phyloP scores from a whole-genome alignment of 2,113 vertebrate genomes.

The Shinisaurus crocodilurus region DNA sequence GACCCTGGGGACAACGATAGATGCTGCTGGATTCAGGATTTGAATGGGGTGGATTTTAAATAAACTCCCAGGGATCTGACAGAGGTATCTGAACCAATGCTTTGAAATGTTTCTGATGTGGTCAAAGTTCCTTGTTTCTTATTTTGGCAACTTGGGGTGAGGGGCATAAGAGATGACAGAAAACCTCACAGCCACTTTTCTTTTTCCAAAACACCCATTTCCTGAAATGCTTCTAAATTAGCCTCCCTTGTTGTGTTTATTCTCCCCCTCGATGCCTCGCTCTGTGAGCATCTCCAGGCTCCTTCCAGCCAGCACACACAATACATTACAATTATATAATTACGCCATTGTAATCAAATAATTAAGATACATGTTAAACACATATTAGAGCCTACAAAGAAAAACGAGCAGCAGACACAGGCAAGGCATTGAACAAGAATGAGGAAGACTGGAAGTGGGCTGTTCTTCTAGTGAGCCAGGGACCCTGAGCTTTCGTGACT shows the following conservation, averaged over 20 bases:
- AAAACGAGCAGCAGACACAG: constrained; percentile 69
- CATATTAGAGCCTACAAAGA: constrained; percentile 78
- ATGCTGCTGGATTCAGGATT: neutral
- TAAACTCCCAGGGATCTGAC: neutral
- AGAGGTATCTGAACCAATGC: neutral
- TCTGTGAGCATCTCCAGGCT: constrained; percentile 72
- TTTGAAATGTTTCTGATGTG: neutral
- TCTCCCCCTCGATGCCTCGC: constrained; percentile 62
- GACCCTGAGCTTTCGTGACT: constrained; percentile 57
- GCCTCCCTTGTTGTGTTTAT: constrained; percentile 65
- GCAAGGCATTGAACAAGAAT: constrained; percentile 55
- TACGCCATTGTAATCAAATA: constrained; percentile 85
- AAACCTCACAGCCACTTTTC: constrained; percentile 26
- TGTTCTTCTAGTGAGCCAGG: constrained; percentile 60
- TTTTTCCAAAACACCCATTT: constrained; percentile 69
- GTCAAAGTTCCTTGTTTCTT: neutral
- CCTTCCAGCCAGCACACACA: constrained; percentile 76
- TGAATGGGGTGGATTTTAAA: neutral
- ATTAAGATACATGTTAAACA: constrained; percentile 86
- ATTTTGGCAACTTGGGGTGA: neutral
- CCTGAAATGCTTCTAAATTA: constrained; percentile 70
- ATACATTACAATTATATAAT: constrained; percentile 84
- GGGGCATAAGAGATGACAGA: neutral
- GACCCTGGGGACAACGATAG: neutral
- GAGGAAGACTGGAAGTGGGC: constrained; percentile 68